These are phyloP conservation scores for Ceratothoa steindachneri DNA, from an alignment of 2,888 invertebrate genomes.

Conservation along the genomic window DNA sequence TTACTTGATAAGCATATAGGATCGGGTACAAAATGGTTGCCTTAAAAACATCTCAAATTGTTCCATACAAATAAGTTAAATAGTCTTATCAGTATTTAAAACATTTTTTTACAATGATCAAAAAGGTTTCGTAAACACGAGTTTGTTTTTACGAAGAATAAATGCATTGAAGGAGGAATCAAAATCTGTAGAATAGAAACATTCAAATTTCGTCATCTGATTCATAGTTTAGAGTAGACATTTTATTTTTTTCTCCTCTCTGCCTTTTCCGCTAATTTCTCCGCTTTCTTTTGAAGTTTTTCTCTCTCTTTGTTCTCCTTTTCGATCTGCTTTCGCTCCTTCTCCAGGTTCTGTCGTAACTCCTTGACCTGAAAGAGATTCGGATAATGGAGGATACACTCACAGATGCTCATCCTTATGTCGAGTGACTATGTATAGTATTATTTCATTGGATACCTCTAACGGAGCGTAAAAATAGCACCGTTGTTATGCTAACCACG, in stretches of 20 bases:
- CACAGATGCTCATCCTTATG: neutral
- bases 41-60: neutral
- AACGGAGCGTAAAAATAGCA: neutral
- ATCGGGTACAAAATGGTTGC: neutral
- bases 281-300: slow-evolving; percentile 78
- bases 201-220: no score
- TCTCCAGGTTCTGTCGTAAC: slow-evolving; percentile 65
- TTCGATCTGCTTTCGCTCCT: slow-evolving; percentile 66
- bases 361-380: slow-evolving; percentile 64
- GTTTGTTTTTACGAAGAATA: no score
- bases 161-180: no score
- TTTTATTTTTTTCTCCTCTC: slow-evolving; percentile 43
- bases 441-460: neutral
- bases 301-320: slow-evolving; percentile 78
- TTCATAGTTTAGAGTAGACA: no score
- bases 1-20: neutral
- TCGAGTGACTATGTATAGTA: neutral
- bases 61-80: neutral
- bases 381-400: neutral
- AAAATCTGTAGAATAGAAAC: no score
- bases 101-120: neutral
- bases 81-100: neutral
- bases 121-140: no score
- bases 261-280: slow-evolving; percentile 57
- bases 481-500: neutral